Conservation (phyloP, 2,113 vertebrate genomes). For the Raja brachyura region DNA sequence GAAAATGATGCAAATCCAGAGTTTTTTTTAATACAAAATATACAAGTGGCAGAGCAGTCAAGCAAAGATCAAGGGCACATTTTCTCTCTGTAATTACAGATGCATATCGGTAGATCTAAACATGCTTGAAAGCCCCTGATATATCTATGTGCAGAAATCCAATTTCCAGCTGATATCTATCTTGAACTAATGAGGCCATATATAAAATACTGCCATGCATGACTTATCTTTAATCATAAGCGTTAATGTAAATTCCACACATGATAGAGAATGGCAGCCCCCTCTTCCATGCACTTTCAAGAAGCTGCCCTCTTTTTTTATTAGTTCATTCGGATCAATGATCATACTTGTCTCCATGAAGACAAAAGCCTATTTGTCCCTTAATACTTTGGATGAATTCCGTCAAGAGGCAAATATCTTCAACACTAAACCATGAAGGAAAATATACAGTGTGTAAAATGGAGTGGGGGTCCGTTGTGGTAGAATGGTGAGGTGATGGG, state of each 20-base stretch:
- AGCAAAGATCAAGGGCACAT: slow-evolving; percentile 18
- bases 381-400: background rate
- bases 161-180: background rate
- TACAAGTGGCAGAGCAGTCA: background rate
- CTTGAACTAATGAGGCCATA: background rate
- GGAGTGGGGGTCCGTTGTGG: no score
- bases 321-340: background rate
- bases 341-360: background rate
- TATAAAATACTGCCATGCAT: slow-evolving; percentile 10
- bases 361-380: background rate
- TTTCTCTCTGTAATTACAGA: slow-evolving; percentile 15
- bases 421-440: background rate
- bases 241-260: slow-evolving; percentile 16
- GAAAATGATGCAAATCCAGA: background rate
- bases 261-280: background rate
- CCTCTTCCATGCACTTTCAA: background rate
- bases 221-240: background rate
- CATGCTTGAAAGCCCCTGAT: background rate
- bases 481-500: no score
- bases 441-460: background rate
- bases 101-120: background rate
- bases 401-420: background rate
- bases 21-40: background rate
- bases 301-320: slow-evolving; percentile 12
- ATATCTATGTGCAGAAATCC: background rate